These are phyloP conservation scores for Liodrosophila aerea DNA, from an alignment of 2,888 invertebrate genomes.

Conservation along the genomic window DNA sequence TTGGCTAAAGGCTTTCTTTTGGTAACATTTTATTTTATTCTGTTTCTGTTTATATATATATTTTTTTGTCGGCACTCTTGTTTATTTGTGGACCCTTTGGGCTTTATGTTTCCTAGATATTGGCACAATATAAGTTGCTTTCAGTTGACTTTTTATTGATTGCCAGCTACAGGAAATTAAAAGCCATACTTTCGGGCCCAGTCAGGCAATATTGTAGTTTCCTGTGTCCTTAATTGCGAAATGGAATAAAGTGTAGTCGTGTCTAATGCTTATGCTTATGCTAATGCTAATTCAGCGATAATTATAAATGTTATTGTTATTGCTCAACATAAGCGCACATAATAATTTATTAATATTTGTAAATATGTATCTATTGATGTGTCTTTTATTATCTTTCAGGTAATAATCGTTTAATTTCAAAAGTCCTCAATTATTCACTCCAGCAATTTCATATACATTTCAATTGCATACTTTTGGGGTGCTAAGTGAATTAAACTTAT, in stretches of 20 bases:
- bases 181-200: constrained; percentile 39
- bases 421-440: too few species aligned
- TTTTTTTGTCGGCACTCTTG: constrained; percentile 37
- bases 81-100: constrained; percentile 62
- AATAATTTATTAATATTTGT: too few species aligned
- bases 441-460: too few species aligned
- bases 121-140: constrained; percentile 52
- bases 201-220: constrained; percentile 49
- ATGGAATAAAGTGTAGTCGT: constrained; percentile 33
- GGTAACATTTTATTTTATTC: constrained; percentile 42
- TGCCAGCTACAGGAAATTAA: constrained; percentile 66
- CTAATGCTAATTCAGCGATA: constrained; percentile 24
- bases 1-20: constrained; percentile 48
- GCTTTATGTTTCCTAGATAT: constrained; percentile 46
- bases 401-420: too few species aligned
- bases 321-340: constrained; percentile 6
- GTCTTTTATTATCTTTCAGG: too few species aligned
- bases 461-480: too few species aligned
- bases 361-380: too few species aligned
- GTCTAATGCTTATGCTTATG: constrained; percentile 23
- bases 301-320: constrained; percentile 34
- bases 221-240: constrained; percentile 24
- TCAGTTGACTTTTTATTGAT: constrained; percentile 66
- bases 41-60: constrained; percentile 12
- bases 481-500: too few species aligned